Percentiles rank a stretch among this genome's conserved stretches.
Evolutionary conservation across 2,888 invertebrate genomes (phyloP).

Genomic region (Eristalinus aeneus): DNA sequence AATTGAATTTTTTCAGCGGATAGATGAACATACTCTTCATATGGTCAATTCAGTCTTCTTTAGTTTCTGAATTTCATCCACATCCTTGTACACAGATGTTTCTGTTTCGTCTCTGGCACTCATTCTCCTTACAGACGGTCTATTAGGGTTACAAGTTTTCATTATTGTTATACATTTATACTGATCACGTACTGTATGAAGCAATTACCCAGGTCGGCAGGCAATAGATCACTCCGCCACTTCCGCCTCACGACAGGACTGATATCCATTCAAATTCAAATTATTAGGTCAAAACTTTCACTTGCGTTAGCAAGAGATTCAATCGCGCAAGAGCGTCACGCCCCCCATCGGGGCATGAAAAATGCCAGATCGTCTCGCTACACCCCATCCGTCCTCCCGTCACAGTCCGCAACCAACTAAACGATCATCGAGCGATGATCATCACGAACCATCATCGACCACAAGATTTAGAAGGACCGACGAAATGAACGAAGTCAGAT

Average conservation of each 20-base stretch:
- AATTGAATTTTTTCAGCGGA: no score
- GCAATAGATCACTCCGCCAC: conserved; percentile 54
- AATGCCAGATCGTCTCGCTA: conserved; percentile 51
- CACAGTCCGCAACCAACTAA: neutral
- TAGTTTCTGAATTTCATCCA: no score
- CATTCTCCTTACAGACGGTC: no score
- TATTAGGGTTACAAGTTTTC: no score
- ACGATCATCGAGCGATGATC: neutral
- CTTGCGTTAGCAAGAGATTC: conserved; percentile 51
- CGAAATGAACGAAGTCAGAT: no score
- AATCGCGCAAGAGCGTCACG: conserved; percentile 12
- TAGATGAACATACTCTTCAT: no score
- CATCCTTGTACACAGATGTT: no score
- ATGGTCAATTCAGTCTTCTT: no score
- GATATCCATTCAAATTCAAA: conserved; percentile 34
- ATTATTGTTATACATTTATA: no score
- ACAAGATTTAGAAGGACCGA: no score
- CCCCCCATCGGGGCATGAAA: conserved; percentile 32
- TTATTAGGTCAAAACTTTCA: conserved; percentile 66
- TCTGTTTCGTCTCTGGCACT: no score
- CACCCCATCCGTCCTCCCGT: neutral
- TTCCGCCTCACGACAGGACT: conserved; percentile 64
- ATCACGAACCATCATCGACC: conserved; percentile 57
- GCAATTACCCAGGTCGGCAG: conserved; percentile 40
- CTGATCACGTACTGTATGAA: conserved; percentile 56